Base-by-base conservation (phyloP, 2,113 vertebrate genomes). In the Leucosticte australis region DNA sequence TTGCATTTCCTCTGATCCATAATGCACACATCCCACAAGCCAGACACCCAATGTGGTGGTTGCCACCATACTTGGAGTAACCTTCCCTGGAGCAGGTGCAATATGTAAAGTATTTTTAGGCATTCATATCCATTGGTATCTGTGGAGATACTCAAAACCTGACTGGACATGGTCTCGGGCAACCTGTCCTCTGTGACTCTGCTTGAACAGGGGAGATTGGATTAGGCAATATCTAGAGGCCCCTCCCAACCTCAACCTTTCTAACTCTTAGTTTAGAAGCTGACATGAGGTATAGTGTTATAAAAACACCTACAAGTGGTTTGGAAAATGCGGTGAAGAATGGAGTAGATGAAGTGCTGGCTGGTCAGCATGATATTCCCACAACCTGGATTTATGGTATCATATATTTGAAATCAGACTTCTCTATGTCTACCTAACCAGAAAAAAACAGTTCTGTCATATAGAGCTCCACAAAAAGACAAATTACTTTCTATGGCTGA, bases 371-470 rank as follows among this genome's bases (percentile, higher is more conserved):
- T 46, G 65, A 52, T 79, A 69, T 50, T 95, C 39, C 23, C 18
- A 71, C 31, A 71, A 33, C 49, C 26, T 46, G 14, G 65, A 84
- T 89, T 87, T 95, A 87, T 82, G 62, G 35, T 9, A 63, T 84
- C 46, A 69, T 79, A 78, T 75, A 85, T 95, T 88, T 95, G 85
- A 92, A 96, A 93, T 83, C 57, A 92, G 62, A 56, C 30, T 90
- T 97, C 85, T 78, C 27, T 26, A 7, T 69, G 57, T 68, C 75
- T 90, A 19, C 60, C 60, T 92, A 75, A 68, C 35, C 26, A 73
- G 85, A 92, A 52, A 47, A 91, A 91, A 24, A 2, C 33, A 81
- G 49, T 96, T 95, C 83, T 70, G 73, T 56, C 70, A 93, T 64
- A 31, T 81, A 83, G 27, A 77, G 33, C 53, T 92, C 87, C 83